These are phyloP conservation scores for Nemopilema nomurai DNA, from an alignment of 30 jellyfish, hydroid and myxozoan species.

Conservation along the genomic window DNA sequence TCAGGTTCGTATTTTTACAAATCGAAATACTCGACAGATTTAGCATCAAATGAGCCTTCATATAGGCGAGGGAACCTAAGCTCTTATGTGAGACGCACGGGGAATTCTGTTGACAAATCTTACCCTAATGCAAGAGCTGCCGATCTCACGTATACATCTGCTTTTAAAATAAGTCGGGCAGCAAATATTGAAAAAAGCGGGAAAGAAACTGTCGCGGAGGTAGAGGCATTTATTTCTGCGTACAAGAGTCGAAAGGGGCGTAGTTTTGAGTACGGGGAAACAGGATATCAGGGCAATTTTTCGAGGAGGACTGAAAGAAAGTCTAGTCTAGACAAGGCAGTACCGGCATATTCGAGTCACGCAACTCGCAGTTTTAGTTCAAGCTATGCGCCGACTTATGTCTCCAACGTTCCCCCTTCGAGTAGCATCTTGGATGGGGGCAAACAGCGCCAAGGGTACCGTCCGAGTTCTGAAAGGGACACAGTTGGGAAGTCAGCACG, in stretches of 20 bases:
- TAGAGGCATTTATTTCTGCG: slow-evolving; percentile 62
- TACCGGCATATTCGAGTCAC: slow-evolving; percentile 11
- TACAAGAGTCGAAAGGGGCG: slow-evolving; percentile 68
- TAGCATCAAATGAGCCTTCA: slow-evolving; percentile 8
- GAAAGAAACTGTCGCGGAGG: slow-evolving; percentile 61
- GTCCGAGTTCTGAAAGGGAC: slow-evolving; percentile 23
- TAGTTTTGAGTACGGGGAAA: slow-evolving; percentile 56
- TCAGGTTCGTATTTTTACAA: slow-evolving; percentile 28
- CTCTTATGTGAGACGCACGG: neutral
- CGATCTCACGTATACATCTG: slow-evolving; percentile 21
- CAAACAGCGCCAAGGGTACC: neutral
- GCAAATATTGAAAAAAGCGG: slow-evolving; percentile 43
- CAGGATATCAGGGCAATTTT: slow-evolving; percentile 2
- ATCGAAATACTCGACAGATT: slow-evolving; percentile 17
- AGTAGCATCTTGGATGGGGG: slow-evolving; percentile 6
- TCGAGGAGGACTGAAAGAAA: slow-evolving; percentile 45
- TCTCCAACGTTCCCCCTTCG: neutral
- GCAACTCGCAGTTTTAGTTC: slow-evolving; percentile 41
- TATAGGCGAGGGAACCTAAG: neutral
- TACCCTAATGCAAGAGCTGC: neutral
- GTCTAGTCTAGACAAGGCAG: slow-evolving; percentile 39
- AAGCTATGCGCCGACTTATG: slow-evolving; percentile 19
- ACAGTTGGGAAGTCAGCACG: slow-evolving; percentile 18
- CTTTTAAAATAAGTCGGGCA: slow-evolving; percentile 11
- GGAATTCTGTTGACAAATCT: neutral